A percentile compares a stretch with the other conserved stretches of the same genome.
These are phyloP conservation scores for Eulemur rufifrons DNA, from an alignment of 2,113 vertebrate genomes.

Conservation along the genomic window DNA sequence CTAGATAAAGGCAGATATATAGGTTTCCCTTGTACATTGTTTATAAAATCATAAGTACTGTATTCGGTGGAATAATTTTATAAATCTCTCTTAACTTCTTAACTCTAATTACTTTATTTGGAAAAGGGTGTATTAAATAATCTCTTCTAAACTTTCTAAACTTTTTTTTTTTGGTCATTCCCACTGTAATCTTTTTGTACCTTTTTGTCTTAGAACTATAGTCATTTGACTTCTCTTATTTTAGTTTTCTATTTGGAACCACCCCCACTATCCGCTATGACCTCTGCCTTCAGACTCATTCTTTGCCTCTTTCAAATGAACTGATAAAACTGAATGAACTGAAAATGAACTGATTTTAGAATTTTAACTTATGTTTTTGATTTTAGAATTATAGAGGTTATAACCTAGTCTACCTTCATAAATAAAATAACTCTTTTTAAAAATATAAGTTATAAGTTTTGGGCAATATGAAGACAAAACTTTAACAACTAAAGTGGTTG, in stretches of 20 bases:
- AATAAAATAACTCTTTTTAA: neutral
- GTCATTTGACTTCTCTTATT: no score
- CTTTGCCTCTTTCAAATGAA: slow-evolving; percentile 7
- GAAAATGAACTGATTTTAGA: no score
- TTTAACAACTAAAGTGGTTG: neutral
- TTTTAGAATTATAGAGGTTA: neutral
- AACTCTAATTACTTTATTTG: neutral
- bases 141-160: neutral
- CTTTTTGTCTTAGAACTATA: no score
- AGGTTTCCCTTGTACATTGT: neutral
- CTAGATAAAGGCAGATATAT: neutral
- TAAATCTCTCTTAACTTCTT: neutral
- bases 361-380: neutral
- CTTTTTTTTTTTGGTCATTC: neutral
- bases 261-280: neutral
- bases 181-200: neutral
- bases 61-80: neutral
- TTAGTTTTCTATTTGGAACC: neutral
- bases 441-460: neutral
- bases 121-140: neutral
- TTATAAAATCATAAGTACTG: neutral
- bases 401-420: neutral
- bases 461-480: neutral
- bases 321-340: neutral
- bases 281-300: neutral